Percentiles rank a stretch among this genome's conserved stretches.
phyloP scores from a whole-genome alignment of 2,888 invertebrate species.

The Phengaris alcon region DNA sequence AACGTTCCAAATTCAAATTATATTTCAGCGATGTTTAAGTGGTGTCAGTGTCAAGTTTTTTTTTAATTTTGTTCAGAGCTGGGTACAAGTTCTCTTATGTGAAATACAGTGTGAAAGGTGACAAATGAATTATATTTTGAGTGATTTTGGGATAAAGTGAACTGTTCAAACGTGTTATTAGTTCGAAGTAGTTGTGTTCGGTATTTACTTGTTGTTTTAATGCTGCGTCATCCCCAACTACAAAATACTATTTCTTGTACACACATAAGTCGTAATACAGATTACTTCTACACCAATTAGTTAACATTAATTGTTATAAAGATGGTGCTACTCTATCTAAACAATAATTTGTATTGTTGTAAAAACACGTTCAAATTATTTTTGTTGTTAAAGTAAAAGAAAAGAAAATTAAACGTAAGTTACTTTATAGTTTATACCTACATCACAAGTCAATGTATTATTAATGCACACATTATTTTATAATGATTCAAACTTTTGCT shows the following conservation, averaged over 20 bases:
- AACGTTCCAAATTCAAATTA: constrained; percentile 33
- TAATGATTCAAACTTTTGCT: constrained; percentile 11
- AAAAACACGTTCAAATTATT: background rate
- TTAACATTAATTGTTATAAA: background rate
- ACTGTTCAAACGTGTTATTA: too few relatives aligned
- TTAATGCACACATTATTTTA: constrained; percentile 2
- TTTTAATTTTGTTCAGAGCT: background rate
- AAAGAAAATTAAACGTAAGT: background rate
- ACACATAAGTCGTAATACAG: too few relatives aligned
- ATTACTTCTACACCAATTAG: too few relatives aligned
- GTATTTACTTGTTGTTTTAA: too few relatives aligned
- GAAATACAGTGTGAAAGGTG: background rate
- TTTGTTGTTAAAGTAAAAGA: background rate
- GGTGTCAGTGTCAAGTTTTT: constrained; percentile 1
- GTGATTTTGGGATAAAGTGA: too few relatives aligned
- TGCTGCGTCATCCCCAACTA: too few relatives aligned
- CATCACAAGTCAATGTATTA: constrained; percentile 8
- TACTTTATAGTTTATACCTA: constrained; percentile 8
- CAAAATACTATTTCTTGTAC: too few relatives aligned
- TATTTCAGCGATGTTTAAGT: background rate
- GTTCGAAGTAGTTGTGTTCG: too few relatives aligned
- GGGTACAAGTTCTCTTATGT: background rate
- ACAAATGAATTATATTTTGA: background rate
- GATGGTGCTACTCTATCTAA: background rate
- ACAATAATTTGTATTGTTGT: background rate